Evolutionary conservation across 2,797 vertebrate species (phyloP).

Genomic region (Tapirus indicus): DNA sequence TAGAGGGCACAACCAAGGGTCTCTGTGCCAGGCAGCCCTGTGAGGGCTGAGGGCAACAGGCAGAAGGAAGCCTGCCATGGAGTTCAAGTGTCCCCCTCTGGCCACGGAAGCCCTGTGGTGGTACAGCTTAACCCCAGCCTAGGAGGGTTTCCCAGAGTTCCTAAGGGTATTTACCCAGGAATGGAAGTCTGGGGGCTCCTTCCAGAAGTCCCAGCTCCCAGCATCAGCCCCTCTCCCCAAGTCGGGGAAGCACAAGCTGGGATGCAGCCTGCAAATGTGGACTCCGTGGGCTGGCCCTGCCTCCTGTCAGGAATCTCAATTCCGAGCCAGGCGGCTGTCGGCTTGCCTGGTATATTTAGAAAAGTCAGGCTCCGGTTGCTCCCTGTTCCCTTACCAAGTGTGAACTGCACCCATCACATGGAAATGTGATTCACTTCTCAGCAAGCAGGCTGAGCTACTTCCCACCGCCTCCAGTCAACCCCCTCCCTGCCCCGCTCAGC

Average conservation of each 20-base stretch:
- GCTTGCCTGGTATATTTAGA: slow-evolving; percentile 80
- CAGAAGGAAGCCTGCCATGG: background rate
- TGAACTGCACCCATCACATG: slow-evolving; percentile 79
- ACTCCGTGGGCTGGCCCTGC: background rate
- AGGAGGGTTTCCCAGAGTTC: background rate
- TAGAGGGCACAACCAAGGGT: background rate
- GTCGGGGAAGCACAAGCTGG: background rate
- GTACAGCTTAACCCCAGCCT: background rate
- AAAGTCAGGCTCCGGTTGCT: slow-evolving; percentile 78
- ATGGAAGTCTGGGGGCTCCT: background rate
- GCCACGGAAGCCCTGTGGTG: background rate
- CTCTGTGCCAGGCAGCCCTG: background rate
- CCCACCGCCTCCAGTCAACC: slow-evolving; percentile 54
- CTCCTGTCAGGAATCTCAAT: slow-evolving; percentile 49
- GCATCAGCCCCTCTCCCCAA: background rate
- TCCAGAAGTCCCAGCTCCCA: background rate
- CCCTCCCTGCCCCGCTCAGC: background rate
- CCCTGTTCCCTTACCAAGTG: slow-evolving; percentile 77
- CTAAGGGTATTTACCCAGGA: background rate
- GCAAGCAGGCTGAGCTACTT: slow-evolving; percentile 66
- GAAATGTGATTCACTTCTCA: slow-evolving; percentile 80
- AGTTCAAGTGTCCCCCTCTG: background rate
- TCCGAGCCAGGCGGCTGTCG: slow-evolving; percentile 56
- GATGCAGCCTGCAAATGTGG: background rate
- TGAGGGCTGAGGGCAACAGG: background rate